Base-by-base conservation (phyloP, 2,888 invertebrate species). In the Phrixothrix hirtus region DNA sequence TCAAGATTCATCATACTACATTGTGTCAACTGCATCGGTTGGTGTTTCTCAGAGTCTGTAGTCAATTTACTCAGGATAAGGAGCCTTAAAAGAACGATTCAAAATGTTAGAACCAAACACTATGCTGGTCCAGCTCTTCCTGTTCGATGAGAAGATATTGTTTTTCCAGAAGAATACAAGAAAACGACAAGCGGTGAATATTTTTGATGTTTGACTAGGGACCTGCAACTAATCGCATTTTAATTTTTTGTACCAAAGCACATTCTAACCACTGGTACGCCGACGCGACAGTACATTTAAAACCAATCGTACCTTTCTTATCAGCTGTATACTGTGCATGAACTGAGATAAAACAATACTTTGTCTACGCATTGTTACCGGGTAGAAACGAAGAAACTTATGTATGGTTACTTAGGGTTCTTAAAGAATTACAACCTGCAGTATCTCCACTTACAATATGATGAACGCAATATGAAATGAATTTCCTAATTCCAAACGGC, bases 291-390 rank as follows among this genome's bases (percentile, higher is more conserved):
- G 52, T 55, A 2, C 61, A n/a, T n/a, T n/a, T n/a, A n/a, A n/a
- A n/a, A n/a, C n/a, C n/a, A n/a, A n/a, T n/a, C 61, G 25, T 10
- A 34, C 5, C 30, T 59, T n/a, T 64, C 60, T 37, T 11, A 44
- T 14, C 62, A 61, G 43, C 31, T 61, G 6, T 54, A 57, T 11
- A 60, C 55, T 10, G 53, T 64, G 13, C 61, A 64, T 37, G 56
- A 52, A 21, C 30, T 53, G 17, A 16, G 50, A 13, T 26, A 47
- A 2, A 46, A 49, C 9, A 34, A 35, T 27, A 30, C 51, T 37
- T 58, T 21, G 34, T 59, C 13, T 59, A 55, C 41, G 59, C 52
- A 5, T 31, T 59, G 11, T 41, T 56, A 15, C 49, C 57, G 36
- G 49, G 47, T 37, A 58, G 51, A 44, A 31, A 38, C 25, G 43